phyloP scores from a whole-genome alignment of 2,113 vertebrate genomes.

The Lepidothrix coronata region DNA sequence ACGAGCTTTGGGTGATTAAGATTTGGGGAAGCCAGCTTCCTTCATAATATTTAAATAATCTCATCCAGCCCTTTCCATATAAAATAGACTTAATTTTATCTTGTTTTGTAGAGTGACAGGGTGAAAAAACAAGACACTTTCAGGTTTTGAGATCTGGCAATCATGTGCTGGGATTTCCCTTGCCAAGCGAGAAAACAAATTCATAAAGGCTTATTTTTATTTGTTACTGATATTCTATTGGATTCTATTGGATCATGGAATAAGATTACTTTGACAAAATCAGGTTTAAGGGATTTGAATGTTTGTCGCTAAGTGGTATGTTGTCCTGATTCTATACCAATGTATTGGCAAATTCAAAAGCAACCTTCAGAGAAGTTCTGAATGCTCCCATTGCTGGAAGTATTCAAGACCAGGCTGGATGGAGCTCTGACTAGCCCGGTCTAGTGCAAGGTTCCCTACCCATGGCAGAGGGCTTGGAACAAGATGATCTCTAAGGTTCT shows the following conservation, averaged over 20 bases:
- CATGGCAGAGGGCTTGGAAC: too few species aligned
- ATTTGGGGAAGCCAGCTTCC: neutral
- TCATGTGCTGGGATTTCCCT: neutral
- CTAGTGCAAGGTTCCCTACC: neutral
- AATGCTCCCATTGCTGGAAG: neutral
- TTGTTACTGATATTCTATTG: neutral
- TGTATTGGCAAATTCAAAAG: neutral
- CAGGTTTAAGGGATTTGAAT: neutral
- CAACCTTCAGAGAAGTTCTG: neutral
- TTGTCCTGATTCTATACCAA: neutral
- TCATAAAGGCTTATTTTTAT: neutral
- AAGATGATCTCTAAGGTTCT: neutral
- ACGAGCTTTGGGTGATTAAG: neutral
- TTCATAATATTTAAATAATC: neutral
- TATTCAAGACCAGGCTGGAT: neutral
- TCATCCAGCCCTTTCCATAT: neutral
- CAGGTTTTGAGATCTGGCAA: neutral
- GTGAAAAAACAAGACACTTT: neutral
- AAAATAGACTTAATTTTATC: neutral
- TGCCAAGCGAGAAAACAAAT: neutral
- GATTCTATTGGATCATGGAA: neutral
- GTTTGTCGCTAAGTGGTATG: neutral
- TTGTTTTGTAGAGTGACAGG: neutral
- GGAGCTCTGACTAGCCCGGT: neutral
- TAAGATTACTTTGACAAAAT: neutral